A percentile compares a stretch with the other conserved stretches of the same genome.
These are phyloP conservation scores for Rutpela maculata DNA, from an alignment of 2,888 invertebrate species.

Conservation along the genomic window DNA sequence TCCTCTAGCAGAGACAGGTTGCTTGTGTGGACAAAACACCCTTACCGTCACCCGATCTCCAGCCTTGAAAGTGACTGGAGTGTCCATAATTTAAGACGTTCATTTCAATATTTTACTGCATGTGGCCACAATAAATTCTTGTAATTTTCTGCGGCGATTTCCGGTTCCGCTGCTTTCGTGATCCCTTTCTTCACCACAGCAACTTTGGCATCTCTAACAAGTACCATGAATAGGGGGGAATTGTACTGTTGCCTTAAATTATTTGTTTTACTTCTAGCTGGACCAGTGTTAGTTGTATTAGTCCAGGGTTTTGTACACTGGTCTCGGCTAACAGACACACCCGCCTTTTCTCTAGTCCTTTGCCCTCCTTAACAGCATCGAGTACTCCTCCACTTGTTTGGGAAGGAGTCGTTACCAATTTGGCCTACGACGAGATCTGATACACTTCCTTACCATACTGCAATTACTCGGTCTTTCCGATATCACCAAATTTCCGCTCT, in stretches of 20 bases:
- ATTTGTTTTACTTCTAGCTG: constrained; percentile 83
- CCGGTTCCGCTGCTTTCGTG: constrained; percentile 80
- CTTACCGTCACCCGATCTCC: too few relatives aligned
- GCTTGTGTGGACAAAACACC: too few relatives aligned
- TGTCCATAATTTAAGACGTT: constrained; percentile 9
- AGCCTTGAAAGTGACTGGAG: too few relatives aligned
- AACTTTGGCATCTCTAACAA: constrained; percentile 90
- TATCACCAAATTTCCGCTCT: constrained; percentile 98
- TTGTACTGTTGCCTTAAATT: constrained; percentile 91
- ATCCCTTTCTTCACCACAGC: constrained; percentile 98
- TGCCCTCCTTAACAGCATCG: constrained; percentile 74
- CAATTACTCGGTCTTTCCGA: constrained; percentile 91
- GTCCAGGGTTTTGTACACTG: constrained; percentile 84
- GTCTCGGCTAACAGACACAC: constrained; percentile 92
- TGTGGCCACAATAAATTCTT: constrained; percentile 84
- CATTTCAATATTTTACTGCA: constrained; percentile 74
- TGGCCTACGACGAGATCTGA: constrained; percentile 90
- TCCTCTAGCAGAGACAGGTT: too few relatives aligned
- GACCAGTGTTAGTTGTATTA: constrained; percentile 95
- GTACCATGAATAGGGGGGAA: constrained; percentile 87
- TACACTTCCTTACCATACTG: constrained; percentile 88
- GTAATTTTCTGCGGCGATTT: constrained; percentile 82
- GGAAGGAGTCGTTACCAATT: constrained; percentile 93
- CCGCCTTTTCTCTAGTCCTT: constrained; percentile 68
- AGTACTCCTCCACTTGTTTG: constrained; percentile 87